Percentiles rank a stretch among this genome's conserved stretches.
Evolutionary conservation across 2,888 invertebrate genomes (phyloP).

Genomic region (Ceraclea dissimilis): DNA sequence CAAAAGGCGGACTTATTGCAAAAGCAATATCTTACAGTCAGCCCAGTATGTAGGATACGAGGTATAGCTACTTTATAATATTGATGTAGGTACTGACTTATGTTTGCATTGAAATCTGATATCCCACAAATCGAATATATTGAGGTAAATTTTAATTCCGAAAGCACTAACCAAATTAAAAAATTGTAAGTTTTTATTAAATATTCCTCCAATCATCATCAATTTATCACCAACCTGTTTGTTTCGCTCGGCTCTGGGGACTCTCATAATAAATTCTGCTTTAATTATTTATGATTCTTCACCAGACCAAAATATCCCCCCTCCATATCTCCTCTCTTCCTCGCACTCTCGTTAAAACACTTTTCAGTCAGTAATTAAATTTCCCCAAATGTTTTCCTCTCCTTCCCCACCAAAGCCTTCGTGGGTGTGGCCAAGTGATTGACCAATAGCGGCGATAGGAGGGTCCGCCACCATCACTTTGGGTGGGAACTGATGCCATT

Average conservation of each 20-base stretch:
- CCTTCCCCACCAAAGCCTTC: constrained; percentile 4
- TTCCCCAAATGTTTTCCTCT: constrained; percentile 7
- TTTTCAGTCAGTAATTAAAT: constrained; percentile 16
- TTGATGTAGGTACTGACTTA: background rate
- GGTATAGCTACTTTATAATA: background rate
- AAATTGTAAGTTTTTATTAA: constrained; percentile 12
- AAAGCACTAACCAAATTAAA: background rate
- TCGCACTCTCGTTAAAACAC: constrained; percentile 6
- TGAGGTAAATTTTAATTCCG: too few relatives aligned
- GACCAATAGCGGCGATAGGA: constrained; percentile 20
- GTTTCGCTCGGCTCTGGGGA: constrained; percentile 2
- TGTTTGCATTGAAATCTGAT: too few relatives aligned
- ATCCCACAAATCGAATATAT: too few relatives aligned
- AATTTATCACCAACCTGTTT: constrained; percentile 18
- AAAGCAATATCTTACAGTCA: too few relatives aligned
- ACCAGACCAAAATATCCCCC: constrained; percentile 3
- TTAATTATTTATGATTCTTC: constrained; percentile 15
- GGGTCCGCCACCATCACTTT: constrained; percentile 26
- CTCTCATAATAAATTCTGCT: constrained; percentile 10
- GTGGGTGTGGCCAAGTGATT: constrained; percentile 3
- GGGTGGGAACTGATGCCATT: constrained; percentile 13
- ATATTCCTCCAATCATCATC: constrained; percentile 13
- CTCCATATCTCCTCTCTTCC: background rate
- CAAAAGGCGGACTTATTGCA: too few relatives aligned
- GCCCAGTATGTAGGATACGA: too few relatives aligned